Base-by-base conservation (phyloP, 1,140 invertebrate genomes). In the Lordiphosa clarofinis region DNA sequence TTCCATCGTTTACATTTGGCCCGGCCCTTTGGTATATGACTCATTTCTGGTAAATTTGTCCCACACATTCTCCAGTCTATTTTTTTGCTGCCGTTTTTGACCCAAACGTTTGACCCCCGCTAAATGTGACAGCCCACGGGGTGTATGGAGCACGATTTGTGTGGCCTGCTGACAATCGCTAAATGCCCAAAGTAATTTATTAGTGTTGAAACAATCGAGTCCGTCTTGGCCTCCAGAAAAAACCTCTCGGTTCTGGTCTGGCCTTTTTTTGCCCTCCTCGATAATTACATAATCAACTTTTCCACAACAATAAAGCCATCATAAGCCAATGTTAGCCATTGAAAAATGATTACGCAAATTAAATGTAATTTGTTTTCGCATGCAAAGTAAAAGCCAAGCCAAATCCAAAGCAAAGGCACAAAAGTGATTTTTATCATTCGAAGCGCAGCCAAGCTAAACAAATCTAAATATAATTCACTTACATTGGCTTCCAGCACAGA, bases 381-480 rank as follows among this genome's bases (percentile, higher is more conserved):
- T 65, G 53, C 52, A 55, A 61, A 76, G 72, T 82, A 82, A 81
- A 74, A 72, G 56, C 35, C 39, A 42, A 40, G 47, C 12, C 11
- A 52, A n/a, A 52, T 19, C 21, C 11, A 74, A 24, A 49, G 52
- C 15, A 63, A 62, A 67, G 47, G 60, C 58, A 39, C 54, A 68
- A 66, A 74, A 54, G 59, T 33, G 78, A 84, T 84, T 69, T 63
- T 73, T 82, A 82, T 82, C 76, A 65, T 36, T 60, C 37, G 19
- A 53, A 64, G 71, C 71, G 58, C 71, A 65, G 59, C 59, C 56
- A 44, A 76, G 69, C 71, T 38, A 82, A 81, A 61, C 66, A 69
- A 70, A 69, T 82, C 82, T 76, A 53, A 69, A 74, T 82, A 63
- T 82, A 81, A 82, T 82, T 82, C 68, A 82, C 55, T 82, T 75